Conservation (phyloP, 2,797 vertebrate species). For the Chaenodraco wilsoni region DNA sequence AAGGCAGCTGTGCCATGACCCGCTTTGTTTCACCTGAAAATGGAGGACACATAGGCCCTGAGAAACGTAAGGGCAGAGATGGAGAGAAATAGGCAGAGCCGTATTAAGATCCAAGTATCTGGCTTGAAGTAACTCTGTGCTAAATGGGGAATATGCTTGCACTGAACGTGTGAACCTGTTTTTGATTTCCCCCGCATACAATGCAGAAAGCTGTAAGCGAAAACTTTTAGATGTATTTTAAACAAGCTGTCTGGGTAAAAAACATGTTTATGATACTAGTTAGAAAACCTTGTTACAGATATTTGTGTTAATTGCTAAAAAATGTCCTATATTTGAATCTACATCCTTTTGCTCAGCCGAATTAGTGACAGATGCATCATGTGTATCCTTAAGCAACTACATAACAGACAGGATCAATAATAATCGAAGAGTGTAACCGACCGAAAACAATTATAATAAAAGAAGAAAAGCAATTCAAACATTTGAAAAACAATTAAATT, state of each 20-base stretch:
- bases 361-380: neutral
- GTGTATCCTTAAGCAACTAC: neutral
- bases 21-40: conserved; percentile 51
- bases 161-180: conserved; percentile 1
- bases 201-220: neutral
- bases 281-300: neutral
- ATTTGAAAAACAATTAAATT: neutral
- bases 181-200: neutral
- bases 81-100: conserved; percentile 19
- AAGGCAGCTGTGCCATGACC: conserved; percentile 65
- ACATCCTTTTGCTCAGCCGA: neutral
- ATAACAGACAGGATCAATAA: neutral
- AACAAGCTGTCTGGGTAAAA: neutral
- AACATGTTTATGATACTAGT: neutral
- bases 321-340: neutral
- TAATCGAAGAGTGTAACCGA: neutral
- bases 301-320: neutral
- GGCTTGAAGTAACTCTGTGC: neutral
- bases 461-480: neutral
- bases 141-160: neutral
- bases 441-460: neutral
- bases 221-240: neutral
- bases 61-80: conserved; percentile 10
- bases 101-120: neutral
- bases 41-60: conserved; percentile 35